phyloP scores from a whole-genome alignment of 2,113 vertebrate species.

The Cyrtonyx montezumae region DNA sequence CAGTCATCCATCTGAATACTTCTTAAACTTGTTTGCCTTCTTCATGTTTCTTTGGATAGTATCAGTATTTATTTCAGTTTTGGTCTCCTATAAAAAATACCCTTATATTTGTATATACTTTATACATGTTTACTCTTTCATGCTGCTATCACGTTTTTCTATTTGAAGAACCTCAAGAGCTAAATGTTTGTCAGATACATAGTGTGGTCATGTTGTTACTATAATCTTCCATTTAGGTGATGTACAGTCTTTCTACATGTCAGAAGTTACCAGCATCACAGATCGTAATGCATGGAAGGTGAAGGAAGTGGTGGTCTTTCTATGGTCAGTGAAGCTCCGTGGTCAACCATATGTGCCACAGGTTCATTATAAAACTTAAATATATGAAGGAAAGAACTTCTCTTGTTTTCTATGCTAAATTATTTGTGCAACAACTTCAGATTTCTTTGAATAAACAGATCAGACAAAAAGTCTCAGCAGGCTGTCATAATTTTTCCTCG shows the following conservation, averaged over 20 bases:
- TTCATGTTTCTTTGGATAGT: slow-evolving; percentile 38
- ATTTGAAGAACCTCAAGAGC: not conserved
- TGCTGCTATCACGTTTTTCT: slow-evolving; percentile 5
- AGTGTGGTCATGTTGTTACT: not conserved
- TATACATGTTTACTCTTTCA: slow-evolving; percentile 22
- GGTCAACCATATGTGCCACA: not conserved
- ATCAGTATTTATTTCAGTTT: slow-evolving; percentile 18
- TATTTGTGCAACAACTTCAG: not conserved
- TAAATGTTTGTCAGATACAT: not conserved
- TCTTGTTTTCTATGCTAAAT: not conserved
- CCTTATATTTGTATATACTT: slow-evolving; percentile 19
- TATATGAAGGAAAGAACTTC: not conserved
- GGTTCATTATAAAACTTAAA: not conserved
- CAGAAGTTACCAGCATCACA: not conserved
- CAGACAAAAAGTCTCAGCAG: not conserved
- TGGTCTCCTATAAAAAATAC: slow-evolving; percentile 37
- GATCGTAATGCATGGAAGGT: not conserved
- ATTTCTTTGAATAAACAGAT: not conserved
- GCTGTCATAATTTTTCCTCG: not conserved
- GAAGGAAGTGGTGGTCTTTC: not conserved
- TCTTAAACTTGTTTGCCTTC: not conserved
- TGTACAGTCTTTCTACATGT: not conserved
- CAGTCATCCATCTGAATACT: not conserved
- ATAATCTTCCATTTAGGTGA: not conserved
- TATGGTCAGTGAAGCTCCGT: not conserved